A percentile compares a stretch with the other conserved stretches of the same genome.
Evolutionary conservation across 2,113 vertebrate species (phyloP).

Genomic region (Pardalotus punctatus): DNA sequence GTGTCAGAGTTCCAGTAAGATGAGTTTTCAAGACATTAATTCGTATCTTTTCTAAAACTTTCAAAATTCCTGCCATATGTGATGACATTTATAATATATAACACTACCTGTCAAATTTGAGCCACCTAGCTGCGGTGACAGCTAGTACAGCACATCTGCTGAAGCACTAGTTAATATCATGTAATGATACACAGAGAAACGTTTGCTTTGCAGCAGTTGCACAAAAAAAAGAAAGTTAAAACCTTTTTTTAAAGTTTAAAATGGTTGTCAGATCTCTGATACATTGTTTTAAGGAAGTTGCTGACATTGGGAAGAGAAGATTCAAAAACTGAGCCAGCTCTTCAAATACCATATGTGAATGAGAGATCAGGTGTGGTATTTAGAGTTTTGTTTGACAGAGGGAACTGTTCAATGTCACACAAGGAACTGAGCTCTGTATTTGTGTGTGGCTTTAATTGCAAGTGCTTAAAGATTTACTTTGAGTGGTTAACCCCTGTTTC

Average conservation of each 20-base stretch:
- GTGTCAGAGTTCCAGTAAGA: conserved; percentile 19
- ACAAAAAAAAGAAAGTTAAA: background rate
- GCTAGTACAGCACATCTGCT: background rate
- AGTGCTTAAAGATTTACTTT: background rate
- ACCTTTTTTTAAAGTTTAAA: background rate
- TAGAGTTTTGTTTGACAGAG: background rate
- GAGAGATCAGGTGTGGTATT: background rate
- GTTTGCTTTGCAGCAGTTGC: background rate
- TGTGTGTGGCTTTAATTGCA: background rate
- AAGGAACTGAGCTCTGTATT: background rate
- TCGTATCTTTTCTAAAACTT: background rate
- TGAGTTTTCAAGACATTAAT: background rate
- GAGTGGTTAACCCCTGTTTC: background rate
- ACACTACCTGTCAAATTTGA: background rate
- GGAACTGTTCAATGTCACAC: background rate
- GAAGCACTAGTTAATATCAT: background rate
- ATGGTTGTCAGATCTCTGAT: background rate
- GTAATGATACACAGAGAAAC: background rate
- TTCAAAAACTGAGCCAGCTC: background rate
- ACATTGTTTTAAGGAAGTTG: background rate
- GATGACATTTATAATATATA: background rate
- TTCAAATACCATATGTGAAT: background rate
- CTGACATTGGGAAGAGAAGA: background rate
- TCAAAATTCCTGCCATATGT: background rate
- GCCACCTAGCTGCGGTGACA: accelerated